Conservation (phyloP, 2,113 vertebrate genomes). For the Callipepla californica region DNA sequence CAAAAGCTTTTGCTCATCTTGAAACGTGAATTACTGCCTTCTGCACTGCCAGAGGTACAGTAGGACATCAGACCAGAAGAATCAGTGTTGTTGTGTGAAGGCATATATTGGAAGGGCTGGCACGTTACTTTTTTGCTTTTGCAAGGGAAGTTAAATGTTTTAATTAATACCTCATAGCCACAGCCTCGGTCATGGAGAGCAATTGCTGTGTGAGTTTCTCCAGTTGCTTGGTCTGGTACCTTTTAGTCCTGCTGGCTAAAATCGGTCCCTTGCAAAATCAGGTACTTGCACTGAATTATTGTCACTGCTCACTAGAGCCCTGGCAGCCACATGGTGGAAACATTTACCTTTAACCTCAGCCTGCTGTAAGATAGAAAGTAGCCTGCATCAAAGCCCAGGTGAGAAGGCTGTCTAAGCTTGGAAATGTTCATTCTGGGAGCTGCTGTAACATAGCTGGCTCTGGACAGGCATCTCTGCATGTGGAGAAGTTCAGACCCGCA, state of each 20-base stretch:
- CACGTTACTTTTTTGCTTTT: conserved; percentile 10
- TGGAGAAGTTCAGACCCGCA: background rate
- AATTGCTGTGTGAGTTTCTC: conserved; percentile 40
- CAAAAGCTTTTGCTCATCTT: conserved; percentile 8
- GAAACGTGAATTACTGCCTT: background rate
- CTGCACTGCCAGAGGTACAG: background rate
- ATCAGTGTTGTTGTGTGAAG: background rate
- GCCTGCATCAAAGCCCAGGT: conserved; percentile 4
- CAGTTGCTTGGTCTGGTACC: background rate
- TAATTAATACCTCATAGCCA: background rate
- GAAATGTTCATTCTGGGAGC: background rate
- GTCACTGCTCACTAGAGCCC: background rate
- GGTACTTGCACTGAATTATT: background rate
- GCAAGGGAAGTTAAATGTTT: background rate
- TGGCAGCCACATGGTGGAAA: background rate
- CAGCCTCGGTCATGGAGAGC: background rate
- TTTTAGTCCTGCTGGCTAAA: conserved; percentile 7
- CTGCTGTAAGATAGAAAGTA: background rate
- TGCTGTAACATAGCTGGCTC: background rate
- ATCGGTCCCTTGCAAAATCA: background rate
- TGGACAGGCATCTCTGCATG: background rate
- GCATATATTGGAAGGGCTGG: background rate
- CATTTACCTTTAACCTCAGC: conserved; percentile 35
- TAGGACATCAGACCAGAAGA: background rate
- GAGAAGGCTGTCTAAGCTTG: background rate